Conservation (phyloP, 2,888 invertebrate genomes). For the Melangyna quadrimaculata region DNA sequence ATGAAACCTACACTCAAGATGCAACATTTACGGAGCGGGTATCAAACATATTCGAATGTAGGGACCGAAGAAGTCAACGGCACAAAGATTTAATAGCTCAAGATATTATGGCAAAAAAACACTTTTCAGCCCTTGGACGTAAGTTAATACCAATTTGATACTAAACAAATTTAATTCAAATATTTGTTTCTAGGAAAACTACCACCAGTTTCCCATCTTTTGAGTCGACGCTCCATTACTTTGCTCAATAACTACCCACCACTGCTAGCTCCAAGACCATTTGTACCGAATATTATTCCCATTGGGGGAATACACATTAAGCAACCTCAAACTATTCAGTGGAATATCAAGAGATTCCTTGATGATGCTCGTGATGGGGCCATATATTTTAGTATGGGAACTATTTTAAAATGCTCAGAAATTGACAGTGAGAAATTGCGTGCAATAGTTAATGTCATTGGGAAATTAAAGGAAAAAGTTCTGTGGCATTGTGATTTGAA, state of each 20-base stretch:
- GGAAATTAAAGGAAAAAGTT: slow-evolving; percentile 79
- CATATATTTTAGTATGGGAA: slow-evolving; percentile 82
- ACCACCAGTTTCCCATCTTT: slow-evolving; percentile 77
- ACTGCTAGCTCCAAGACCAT: slow-evolving; percentile 80
- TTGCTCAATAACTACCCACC: slow-evolving; percentile 82
- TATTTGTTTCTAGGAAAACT: slow-evolving; percentile 39
- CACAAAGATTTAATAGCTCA: slow-evolving; percentile 77
- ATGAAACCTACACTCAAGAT: slow-evolving; percentile 78
- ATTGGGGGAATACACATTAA: slow-evolving; percentile 83
- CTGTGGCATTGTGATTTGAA: slow-evolving; percentile 82
- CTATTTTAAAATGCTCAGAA: slow-evolving; percentile 80
- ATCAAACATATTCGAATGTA: slow-evolving; percentile 81
- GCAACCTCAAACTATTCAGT: slow-evolving; percentile 78
- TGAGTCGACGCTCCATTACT: slow-evolving; percentile 81
- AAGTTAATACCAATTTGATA: neutral
- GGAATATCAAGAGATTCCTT: slow-evolving; percentile 80
- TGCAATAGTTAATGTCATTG: slow-evolving; percentile 78
- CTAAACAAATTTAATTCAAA: neutral
- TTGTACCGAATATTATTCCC: slow-evolving; percentile 81
- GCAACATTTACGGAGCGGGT: slow-evolving; percentile 82
- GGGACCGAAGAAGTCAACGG: slow-evolving; percentile 76
- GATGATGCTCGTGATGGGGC: slow-evolving; percentile 80
- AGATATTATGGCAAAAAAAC: slow-evolving; percentile 76
- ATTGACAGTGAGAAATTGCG: slow-evolving; percentile 78
- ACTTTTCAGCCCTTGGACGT: slow-evolving; percentile 74